Base-by-base conservation (phyloP, 1,140 invertebrate genomes). In the Copidosoma floridanum region DNA sequence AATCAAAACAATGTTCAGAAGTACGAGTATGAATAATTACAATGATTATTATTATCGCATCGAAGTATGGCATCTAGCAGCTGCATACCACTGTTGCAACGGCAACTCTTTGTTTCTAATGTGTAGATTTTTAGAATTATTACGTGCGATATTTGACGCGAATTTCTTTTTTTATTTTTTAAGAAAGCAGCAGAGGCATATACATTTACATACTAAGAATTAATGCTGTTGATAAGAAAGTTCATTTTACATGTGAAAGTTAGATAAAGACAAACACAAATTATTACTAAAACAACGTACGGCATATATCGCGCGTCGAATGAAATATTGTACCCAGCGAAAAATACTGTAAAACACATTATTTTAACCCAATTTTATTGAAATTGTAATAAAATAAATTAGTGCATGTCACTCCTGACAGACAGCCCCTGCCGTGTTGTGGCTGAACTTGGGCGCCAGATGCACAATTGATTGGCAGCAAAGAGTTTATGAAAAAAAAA, bases 101-200 rank as follows among this genome's bases (percentile, higher is more conserved):
- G 29, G 26, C 14, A 40, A 38, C 12, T 20, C 6, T 32, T 21
- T 53, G 32, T 40, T 40, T 61, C 20, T 38, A 6, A 32, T 24
- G 24, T 41, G 18, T 48, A 61, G 14, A n/a, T 48, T 61, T 61
- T 61, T 61, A 47, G 18, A 54, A 21, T 58, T 38, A 29, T 21
- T 50, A 12, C 43, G 48, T 24, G 21, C 35, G 37, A 35, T 61
- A 50, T 43, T 50, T 35, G 6, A 48, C 32, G n/a, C 20, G 40
- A 40, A 41, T 55, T n/a, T n/a, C n/a, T 61, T 55, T 40, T 61
- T 55, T 60, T 60, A 60, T 38, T 24, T 46, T 54, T n/a, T 16
- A 7, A 8, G 27, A 23, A 24, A 23, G 16, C 7, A 52, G 21
- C 32, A 35, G 1, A 20, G n/a, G 27, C 4, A 57, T 41, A 44